Evolutionary conservation across 2,797 vertebrate species (phyloP).

Genomic region (Tadarida brasiliensis): DNA sequence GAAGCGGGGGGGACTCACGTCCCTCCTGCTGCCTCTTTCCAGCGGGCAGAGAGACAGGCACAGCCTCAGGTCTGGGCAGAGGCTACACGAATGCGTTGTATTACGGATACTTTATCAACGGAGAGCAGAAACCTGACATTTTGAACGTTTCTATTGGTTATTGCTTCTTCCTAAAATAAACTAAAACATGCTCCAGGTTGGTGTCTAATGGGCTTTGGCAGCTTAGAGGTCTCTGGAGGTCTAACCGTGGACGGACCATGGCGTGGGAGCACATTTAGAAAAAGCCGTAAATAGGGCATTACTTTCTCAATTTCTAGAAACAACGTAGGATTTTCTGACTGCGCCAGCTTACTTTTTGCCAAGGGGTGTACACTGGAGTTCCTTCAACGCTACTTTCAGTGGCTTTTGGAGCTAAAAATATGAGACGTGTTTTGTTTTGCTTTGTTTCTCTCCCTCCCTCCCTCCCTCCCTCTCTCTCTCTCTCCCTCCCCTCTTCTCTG

Average conservation of each 20-base stretch:
- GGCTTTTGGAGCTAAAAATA: not conserved
- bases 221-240: not conserved
- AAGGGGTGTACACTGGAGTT: not conserved
- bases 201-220: conserved; percentile 42
- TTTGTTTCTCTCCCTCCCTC: not conserved
- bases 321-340: not conserved
- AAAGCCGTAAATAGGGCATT: not conserved
- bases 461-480: not conserved
- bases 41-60: not conserved
- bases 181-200: not conserved
- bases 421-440: not conserved
- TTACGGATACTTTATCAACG: not conserved
- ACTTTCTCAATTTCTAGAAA: conserved; percentile 49
- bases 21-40: not conserved
- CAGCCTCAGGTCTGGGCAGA: not conserved
- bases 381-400: not conserved
- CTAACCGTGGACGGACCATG: not conserved
- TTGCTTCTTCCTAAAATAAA: not conserved
- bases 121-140: not conserved
- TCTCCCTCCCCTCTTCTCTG: not conserved
- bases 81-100: not conserved
- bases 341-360: not conserved
- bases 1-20: not conserved
- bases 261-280: not conserved
- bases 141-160: not conserved